These are phyloP conservation scores for Centropristis striata DNA, from an alignment of 2,113 vertebrate genomes.

Conservation along the genomic window DNA sequence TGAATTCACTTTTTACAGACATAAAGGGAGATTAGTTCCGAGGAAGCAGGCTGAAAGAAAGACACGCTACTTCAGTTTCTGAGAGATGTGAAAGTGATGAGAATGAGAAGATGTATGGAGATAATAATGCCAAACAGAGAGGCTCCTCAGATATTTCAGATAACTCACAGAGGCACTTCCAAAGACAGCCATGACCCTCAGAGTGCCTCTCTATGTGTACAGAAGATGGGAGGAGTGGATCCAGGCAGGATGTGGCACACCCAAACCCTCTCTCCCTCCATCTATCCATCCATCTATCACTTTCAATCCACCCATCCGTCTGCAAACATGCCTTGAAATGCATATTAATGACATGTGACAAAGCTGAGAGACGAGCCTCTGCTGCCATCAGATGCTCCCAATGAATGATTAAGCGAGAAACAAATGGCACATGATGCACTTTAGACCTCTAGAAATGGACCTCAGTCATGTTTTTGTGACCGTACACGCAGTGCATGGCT, in stretches of 20 bases:
- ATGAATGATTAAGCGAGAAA: conserved; percentile 47
- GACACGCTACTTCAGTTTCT: conserved; percentile 19
- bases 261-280: conserved; percentile 13
- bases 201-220: conserved; percentile 48
- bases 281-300: background rate
- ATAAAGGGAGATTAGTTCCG: conserved; percentile 54
- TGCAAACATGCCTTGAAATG: background rate
- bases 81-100: background rate
- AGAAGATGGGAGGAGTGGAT: conserved; percentile 36
- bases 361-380: conserved; percentile 69
- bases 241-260: conserved; percentile 21
- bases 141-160: conserved; percentile 9
- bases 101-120: conserved; percentile 7
- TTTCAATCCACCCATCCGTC: conserved; percentile 23
- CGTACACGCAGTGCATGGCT: conserved; percentile 31
- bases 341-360: background rate
- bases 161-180: conserved; percentile 58
- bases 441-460: conserved; percentile 71
- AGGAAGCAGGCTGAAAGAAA: conserved; percentile 28
- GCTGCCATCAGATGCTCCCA: conserved; percentile 10
- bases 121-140: conserved; percentile 8
- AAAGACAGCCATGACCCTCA: conserved; percentile 63
- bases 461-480: conserved; percentile 42
- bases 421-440: conserved; percentile 79
- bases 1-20: conserved; percentile 57